These are phyloP conservation scores for Disparrhopalites patrizii DNA, from an alignment of 2,888 invertebrate species.

Conservation along the genomic window DNA sequence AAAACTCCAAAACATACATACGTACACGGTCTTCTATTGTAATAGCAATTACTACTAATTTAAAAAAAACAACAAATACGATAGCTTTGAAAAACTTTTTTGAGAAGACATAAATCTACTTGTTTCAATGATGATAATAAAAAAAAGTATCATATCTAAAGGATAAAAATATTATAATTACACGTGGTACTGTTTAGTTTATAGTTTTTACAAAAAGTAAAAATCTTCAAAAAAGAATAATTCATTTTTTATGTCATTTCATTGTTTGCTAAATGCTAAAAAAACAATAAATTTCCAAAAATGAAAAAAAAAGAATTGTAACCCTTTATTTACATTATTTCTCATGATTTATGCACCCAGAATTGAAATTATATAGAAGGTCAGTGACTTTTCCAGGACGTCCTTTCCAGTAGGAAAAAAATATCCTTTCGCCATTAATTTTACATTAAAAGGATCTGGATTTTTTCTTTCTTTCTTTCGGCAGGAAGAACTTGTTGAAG, in stretches of 20 bases:
- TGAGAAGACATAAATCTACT: slow-evolving; percentile 1
- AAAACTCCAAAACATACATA: too few relatives aligned
- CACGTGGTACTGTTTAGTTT: slow-evolving; percentile 16
- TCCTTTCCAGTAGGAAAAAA: too few relatives aligned
- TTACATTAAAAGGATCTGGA: too few relatives aligned
- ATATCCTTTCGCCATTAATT: too few relatives aligned
- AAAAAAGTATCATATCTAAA: slow-evolving; percentile 18
- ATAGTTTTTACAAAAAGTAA: slow-evolving; percentile 19
- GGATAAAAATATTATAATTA: too few relatives aligned
- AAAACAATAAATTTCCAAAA: too few relatives aligned
- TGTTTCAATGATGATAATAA: slow-evolving; percentile 4
- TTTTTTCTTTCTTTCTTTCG: too few relatives aligned
- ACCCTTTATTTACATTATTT: not conserved
- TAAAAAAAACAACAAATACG: too few relatives aligned
- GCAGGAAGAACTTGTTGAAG: too few relatives aligned
- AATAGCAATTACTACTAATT: too few relatives aligned
- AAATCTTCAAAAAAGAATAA: slow-evolving; percentile 18
- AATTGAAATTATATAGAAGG: not conserved
- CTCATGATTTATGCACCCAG: not conserved
- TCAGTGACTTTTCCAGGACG: too few relatives aligned
- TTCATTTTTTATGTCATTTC: slow-evolving; percentile 27
- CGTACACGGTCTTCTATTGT: slow-evolving; percentile 6
- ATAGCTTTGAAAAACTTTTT: too few relatives aligned
- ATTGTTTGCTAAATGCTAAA: slow-evolving; percentile 25
- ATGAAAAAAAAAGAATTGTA: slow-evolving; percentile 8